phyloP scores from a whole-genome alignment of 2,113 vertebrate species.

The Oxyura jamaicensis region DNA sequence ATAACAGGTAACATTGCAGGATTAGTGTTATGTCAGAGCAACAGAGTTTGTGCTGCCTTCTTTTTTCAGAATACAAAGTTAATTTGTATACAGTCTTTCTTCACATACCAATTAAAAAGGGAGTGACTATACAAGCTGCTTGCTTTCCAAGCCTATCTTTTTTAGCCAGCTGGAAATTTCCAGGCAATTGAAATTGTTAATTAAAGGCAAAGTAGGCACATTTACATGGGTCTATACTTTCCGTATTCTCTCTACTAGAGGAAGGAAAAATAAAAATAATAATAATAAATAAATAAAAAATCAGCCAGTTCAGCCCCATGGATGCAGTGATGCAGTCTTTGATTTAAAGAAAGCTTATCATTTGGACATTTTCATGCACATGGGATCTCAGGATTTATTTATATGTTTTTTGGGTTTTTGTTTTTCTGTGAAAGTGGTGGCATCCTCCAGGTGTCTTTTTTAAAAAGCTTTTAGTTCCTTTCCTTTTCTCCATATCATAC shows the following conservation, averaged over 20 bases:
- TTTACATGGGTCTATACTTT: neutral
- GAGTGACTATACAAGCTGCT: neutral
- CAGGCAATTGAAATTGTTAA: conserved; percentile 2
- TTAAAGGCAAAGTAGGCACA: neutral
- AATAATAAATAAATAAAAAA: neutral
- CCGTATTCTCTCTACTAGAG: neutral
- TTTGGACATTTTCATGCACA: neutral
- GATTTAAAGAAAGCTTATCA: neutral
- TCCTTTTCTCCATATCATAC: neutral
- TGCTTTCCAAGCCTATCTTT: conserved; percentile 8
- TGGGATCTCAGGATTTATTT: neutral
- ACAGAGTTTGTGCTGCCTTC: neutral
- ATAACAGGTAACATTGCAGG: neutral
- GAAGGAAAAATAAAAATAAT: too few relatives aligned
- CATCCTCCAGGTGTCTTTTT: neutral
- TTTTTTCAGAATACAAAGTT: neutral
- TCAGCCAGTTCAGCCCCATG: neutral
- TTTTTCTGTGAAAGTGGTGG: neutral
- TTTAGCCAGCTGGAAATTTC: conserved; percentile 22
- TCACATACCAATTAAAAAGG: conserved; percentile 33
- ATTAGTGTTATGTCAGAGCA: neutral
- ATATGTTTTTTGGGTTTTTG: too few relatives aligned
- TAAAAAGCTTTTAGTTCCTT: neutral
- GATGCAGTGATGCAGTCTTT: neutral
- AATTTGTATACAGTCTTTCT: conserved; percentile 22